Evolutionary conservation across 2,888 invertebrate species (phyloP).

Genomic region (Pterostichus madidus): DNA sequence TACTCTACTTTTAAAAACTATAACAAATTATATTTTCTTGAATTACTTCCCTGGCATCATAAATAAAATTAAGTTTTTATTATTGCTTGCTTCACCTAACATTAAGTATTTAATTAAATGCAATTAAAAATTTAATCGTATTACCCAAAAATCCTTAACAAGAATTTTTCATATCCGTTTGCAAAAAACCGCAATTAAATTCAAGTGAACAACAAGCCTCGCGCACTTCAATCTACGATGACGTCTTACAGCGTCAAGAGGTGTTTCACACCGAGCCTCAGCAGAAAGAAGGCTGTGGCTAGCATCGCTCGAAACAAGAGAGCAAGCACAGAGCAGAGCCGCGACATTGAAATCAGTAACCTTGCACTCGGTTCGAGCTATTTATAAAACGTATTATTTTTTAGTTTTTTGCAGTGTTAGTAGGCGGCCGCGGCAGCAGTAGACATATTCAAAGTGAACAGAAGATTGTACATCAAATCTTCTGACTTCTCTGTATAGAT

Average conservation of each 20-base stretch:
- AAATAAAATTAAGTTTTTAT: too few species aligned
- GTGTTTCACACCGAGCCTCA: slow-evolving; percentile 21
- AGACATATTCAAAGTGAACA: slow-evolving; percentile 10
- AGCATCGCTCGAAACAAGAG: slow-evolving; percentile 1
- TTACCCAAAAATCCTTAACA: too few species aligned
- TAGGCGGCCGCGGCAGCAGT: slow-evolving; percentile 49
- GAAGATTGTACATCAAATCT: slow-evolving; percentile 50
- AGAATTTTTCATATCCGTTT: background rate
- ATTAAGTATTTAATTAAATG: background rate
- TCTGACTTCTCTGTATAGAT: slow-evolving; percentile 1
- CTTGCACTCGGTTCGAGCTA: slow-evolving; percentile 69
- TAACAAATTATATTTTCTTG: too few species aligned
- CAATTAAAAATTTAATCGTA: background rate
- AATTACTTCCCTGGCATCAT: too few species aligned
- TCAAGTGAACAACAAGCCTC: background rate
- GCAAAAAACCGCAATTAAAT: background rate
- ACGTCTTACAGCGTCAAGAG: background rate
- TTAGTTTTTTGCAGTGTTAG: slow-evolving; percentile 58
- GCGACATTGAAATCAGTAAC: slow-evolving; percentile 70
- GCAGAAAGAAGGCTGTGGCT: slow-evolving; percentile 2
- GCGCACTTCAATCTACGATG: background rate
- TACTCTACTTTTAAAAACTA: too few species aligned
- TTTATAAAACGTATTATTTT: slow-evolving; percentile 63
- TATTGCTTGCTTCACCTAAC: too few species aligned
- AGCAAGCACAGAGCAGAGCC: slow-evolving; percentile 22